Conservation (phyloP, 2,797 vertebrate species). For the Lagodon rhomboides region DNA sequence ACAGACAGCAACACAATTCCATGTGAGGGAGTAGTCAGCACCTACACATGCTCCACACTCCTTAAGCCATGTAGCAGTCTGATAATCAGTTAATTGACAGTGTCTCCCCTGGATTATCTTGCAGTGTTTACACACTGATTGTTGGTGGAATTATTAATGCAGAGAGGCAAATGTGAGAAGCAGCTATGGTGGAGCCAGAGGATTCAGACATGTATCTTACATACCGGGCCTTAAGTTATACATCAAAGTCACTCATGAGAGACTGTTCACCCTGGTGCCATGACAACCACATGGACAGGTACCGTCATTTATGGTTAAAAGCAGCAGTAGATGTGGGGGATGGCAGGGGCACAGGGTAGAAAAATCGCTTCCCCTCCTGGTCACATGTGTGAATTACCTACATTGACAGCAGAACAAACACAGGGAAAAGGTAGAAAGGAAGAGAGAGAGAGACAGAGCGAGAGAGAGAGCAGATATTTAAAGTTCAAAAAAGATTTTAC, state of each 20-base stretch:
- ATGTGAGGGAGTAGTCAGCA: constrained; percentile 46
- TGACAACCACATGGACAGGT: constrained; percentile 65
- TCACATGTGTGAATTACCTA: background rate
- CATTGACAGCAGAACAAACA: constrained; percentile 15
- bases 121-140: constrained; percentile 32
- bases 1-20: constrained; percentile 54
- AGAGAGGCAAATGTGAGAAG: constrained; percentile 6
- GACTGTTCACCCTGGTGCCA: constrained; percentile 48
- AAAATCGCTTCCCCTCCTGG: constrained; percentile 15
- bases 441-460: background rate
- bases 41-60: constrained; percentile 59
- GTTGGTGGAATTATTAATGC: constrained; percentile 23
- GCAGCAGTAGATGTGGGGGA: constrained; percentile 8
- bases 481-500: constrained; percentile 54
- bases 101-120: constrained; percentile 30
- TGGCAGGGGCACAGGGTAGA: constrained; percentile 1
- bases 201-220: background rate
- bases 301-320: constrained; percentile 34
- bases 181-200: background rate
- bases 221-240: constrained; percentile 34
- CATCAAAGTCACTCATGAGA: constrained; percentile 44
- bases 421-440: background rate
- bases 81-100: constrained; percentile 56
- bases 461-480: constrained; percentile 15
- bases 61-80: constrained; percentile 41